These are phyloP conservation scores for Acromyrmex echinatior DNA, from an alignment of 1,140 invertebrate species.

Conservation along the genomic window DNA sequence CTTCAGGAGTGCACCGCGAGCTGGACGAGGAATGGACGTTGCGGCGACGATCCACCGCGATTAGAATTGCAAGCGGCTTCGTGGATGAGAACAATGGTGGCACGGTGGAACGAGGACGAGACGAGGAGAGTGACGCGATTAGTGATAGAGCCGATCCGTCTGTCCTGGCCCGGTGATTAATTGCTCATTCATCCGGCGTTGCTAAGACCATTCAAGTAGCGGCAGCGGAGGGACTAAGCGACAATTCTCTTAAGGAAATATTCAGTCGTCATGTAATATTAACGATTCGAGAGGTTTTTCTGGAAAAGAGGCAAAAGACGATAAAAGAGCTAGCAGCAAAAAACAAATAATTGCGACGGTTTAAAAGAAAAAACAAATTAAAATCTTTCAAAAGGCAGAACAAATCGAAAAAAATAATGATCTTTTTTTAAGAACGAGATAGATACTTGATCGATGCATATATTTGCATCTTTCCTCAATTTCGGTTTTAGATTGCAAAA, in stretches of 20 bases:
- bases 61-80: constrained; percentile 15
- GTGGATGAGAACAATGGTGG: constrained; percentile 47
- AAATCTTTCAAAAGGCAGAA: not conserved
- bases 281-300: not conserved
- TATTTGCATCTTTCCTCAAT: not conserved
- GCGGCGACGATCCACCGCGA: not conserved
- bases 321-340: too few relatives aligned
- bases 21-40: not conserved
- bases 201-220: not conserved
- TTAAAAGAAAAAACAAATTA: not conserved
- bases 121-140: constrained; percentile 20
- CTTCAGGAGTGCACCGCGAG: not conserved
- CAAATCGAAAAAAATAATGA: not conserved
- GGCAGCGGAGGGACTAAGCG: not conserved
- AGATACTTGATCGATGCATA: not conserved
- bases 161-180: not conserved
- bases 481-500: constrained; percentile 5
- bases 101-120: constrained; percentile 3
- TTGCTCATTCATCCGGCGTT: not conserved
- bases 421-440: not conserved
- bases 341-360: not conserved
- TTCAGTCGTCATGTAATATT: not conserved
- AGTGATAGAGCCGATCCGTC: constrained; percentile 37
- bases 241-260: not conserved
- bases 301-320: too few relatives aligned